phyloP scores from a whole-genome alignment of 2,113 vertebrate genomes.

The Dasyornis broadbenti region DNA sequence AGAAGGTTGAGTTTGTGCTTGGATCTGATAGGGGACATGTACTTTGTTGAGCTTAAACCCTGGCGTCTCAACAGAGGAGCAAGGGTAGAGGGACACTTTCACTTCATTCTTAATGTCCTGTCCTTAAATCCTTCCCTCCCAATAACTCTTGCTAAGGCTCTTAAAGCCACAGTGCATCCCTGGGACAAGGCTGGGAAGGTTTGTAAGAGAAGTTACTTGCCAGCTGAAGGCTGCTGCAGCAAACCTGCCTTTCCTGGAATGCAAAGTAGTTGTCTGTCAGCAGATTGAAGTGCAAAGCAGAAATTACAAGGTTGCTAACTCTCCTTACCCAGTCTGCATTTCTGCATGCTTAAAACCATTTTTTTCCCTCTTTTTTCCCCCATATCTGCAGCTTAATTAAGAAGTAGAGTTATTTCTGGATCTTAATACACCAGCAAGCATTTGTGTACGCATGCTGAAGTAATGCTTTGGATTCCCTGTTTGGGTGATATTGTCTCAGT shows the following conservation, averaged over 20 bases:
- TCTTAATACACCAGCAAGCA: not conserved
- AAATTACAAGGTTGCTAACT: not conserved
- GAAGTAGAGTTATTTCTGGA: not conserved
- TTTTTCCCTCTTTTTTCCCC: accelerated
- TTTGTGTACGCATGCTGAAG: not conserved
- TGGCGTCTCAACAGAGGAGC: not conserved
- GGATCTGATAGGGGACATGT: not conserved
- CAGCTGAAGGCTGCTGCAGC: not conserved
- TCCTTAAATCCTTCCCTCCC: not conserved
- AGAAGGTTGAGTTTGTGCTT: not conserved
- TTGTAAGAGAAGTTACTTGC: not conserved
- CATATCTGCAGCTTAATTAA: not conserved
- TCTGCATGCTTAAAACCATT: not conserved
- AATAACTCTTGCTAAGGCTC: not conserved
- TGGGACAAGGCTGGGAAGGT: not conserved
- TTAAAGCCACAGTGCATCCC: not conserved
- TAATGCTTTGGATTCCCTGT: not conserved
- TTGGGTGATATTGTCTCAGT: not conserved
- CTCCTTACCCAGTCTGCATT: not conserved
- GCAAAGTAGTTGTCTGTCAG: not conserved
- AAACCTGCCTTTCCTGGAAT: not conserved
- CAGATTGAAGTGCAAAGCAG: not conserved
- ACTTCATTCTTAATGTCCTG: not conserved
- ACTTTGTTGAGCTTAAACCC: not conserved
- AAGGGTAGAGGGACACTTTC: not conserved